Evolutionary conservation across 2,888 invertebrate genomes (phyloP).

Genomic region (Napeogenes sylphis): DNA sequence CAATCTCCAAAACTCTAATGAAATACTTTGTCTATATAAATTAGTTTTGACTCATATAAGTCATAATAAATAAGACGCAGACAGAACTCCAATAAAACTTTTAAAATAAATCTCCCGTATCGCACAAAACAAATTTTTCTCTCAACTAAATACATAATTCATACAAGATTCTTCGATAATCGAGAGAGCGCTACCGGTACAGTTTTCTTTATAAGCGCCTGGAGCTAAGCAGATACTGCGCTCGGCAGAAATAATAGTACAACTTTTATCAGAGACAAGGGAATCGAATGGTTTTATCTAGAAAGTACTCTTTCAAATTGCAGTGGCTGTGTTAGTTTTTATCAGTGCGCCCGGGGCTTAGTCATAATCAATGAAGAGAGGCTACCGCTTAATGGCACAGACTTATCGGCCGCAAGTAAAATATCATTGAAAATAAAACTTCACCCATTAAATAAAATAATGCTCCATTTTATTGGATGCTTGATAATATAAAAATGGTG

Average conservation of each 20-base stretch:
- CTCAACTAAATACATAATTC: conserved; percentile 69
- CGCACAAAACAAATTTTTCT: conserved; percentile 47
- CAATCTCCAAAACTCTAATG: not conserved
- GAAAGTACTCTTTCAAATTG: conserved; percentile 58
- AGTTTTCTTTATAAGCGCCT: conserved; percentile 43
- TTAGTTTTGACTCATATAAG: conserved; percentile 11
- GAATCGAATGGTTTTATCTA: conserved; percentile 50
- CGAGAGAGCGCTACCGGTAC: conserved; percentile 41
- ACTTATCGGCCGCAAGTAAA: conserved; percentile 3
- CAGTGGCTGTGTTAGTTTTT: conserved; percentile 61
- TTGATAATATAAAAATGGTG: no score
- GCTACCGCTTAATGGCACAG: conserved; percentile 33
- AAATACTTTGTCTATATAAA: not conserved
- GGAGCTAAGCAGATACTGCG: conserved; percentile 39
- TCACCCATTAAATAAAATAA: not conserved
- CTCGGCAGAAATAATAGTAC: conserved; percentile 59
- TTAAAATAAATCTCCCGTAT: conserved; percentile 43
- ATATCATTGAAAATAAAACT: conserved; percentile 2
- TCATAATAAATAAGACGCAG: conserved; percentile 22
- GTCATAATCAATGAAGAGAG: conserved; percentile 52
- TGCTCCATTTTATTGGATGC: not conserved
- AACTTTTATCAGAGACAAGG: conserved; percentile 62
- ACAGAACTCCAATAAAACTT: conserved; percentile 37
- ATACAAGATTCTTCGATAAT: conserved; percentile 50
- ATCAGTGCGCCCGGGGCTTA: conserved; percentile 53